Evolutionary conservation across 2,797 vertebrate genomes (phyloP).

Genomic region (Enteromius afrohamiltoni): DNA sequence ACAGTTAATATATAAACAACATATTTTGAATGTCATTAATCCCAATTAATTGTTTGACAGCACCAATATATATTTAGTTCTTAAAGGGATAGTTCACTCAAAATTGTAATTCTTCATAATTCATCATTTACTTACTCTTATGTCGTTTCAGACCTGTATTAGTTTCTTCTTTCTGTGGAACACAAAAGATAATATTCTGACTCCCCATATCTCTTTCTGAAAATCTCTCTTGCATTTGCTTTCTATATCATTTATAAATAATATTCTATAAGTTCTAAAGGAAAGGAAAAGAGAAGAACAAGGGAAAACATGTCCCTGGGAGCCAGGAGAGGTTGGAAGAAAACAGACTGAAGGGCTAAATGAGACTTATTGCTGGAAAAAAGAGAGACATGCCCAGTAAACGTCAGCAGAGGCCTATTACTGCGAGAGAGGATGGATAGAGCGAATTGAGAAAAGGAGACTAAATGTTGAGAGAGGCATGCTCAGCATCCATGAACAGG

Average conservation of each 20-base stretch:
- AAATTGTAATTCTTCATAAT: neutral
- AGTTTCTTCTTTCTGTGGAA: neutral
- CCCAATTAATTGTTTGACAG: too few relatives aligned
- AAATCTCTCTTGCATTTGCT: neutral
- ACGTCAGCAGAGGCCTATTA: conserved; percentile 39
- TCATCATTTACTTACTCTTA: neutral
- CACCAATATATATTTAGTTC: too few relatives aligned
- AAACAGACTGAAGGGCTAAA: conserved; percentile 50
- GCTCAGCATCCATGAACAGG: conserved; percentile 74
- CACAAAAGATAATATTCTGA: neutral
- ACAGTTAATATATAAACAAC: too few relatives aligned
- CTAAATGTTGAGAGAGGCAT: conserved; percentile 70
- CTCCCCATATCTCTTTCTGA: neutral
- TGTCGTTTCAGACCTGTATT: neutral
- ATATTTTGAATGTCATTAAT: too few relatives aligned
- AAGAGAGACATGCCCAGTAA: conserved; percentile 40
- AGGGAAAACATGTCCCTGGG: neutral
- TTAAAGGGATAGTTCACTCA: neutral
- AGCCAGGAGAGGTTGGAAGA: conserved; percentile 39
- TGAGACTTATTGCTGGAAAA: conserved; percentile 38
- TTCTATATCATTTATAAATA: conserved; percentile 7
- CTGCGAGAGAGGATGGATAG: conserved; percentile 5
- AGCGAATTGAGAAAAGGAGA: conserved; percentile 31
- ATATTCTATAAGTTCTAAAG: neutral
- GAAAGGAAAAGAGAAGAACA: conserved; percentile 3